These are phyloP conservation scores for Seladonia tumulorum DNA, from an alignment of 2,888 invertebrate species.

Conservation along the genomic window DNA sequence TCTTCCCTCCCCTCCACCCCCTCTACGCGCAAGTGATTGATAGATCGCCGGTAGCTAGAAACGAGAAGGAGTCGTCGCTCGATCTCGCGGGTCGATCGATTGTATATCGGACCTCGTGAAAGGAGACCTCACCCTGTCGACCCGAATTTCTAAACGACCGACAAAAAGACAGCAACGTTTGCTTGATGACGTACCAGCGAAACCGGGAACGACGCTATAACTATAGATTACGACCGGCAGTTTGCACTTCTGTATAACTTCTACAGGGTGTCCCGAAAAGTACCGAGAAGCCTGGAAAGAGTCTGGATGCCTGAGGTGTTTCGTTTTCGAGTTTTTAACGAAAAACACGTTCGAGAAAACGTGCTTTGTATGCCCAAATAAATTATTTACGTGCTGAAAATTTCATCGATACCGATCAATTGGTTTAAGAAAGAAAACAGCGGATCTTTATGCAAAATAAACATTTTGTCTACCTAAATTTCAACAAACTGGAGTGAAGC, in stretches of 20 bases:
- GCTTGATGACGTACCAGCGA: neutral
- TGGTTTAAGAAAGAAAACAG: too few relatives aligned
- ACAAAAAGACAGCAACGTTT: neutral
- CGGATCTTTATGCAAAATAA: too few relatives aligned
- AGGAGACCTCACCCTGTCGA: constrained; percentile 22
- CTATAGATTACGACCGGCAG: neutral
- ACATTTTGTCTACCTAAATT: too few relatives aligned
- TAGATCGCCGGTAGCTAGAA: constrained; percentile 45
- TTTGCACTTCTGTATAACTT: neutral
- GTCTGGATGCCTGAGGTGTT: neutral
- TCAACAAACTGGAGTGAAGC: too few relatives aligned
- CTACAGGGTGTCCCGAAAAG: neutral
- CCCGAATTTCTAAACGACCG: constrained; percentile 30
- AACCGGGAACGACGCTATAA: neutral
- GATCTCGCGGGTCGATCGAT: constrained; percentile 10
- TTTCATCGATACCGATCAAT: too few relatives aligned
- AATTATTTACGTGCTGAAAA: too few relatives aligned
- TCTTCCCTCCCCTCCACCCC: neutral
- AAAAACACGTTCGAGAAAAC: too few relatives aligned
- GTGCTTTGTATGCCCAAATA: too few relatives aligned
- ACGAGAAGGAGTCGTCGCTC: neutral
- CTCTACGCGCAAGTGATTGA: constrained; percentile 18
- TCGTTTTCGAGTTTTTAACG: too few relatives aligned
- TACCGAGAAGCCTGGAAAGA: neutral
- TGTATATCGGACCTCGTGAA: constrained; percentile 12